A percentile compares a stretch with the other conserved stretches of the same genome.
phyloP scores from a whole-genome alignment of 2,888 invertebrate species.

The Apantesis nais region DNA sequence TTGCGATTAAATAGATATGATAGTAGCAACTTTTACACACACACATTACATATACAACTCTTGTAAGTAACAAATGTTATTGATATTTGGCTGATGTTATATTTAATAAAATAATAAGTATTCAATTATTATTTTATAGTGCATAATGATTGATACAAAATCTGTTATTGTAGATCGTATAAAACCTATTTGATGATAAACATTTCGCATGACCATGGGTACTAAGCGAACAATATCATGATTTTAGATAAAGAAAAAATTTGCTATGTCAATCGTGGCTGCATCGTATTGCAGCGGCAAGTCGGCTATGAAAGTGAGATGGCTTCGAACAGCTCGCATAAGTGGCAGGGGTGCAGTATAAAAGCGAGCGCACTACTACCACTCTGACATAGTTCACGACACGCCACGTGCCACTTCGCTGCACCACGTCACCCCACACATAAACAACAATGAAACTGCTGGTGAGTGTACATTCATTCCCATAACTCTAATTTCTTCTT shows the following conservation, averaged over 20 bases:
- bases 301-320: constrained; percentile 80
- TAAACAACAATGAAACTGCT: constrained; percentile 78
- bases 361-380: constrained; percentile 80
- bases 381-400: constrained; percentile 82
- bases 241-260: constrained; percentile 62
- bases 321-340: constrained; percentile 68
- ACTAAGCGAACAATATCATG: constrained; percentile 53
- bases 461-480: constrained; percentile 69
- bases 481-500: constrained; percentile 35
- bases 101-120: too few species aligned
- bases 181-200: constrained; percentile 23
- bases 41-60: too few species aligned
- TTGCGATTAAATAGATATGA: too few species aligned
- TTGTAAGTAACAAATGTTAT: too few species aligned
- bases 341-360: constrained; percentile 85
- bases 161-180: not conserved
- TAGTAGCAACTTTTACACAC: too few species aligned
- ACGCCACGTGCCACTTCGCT: constrained; percentile 72
- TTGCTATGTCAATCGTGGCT: constrained; percentile 57
- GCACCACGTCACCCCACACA: constrained; percentile 66
- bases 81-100: too few species aligned
- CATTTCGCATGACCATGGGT: constrained; percentile 37
- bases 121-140: not conserved
- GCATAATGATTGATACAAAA: not conserved
- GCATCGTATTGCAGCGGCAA: constrained; percentile 69